phyloP scores from a whole-genome alignment of 2,888 invertebrate species.

The Cheilosia impressa region DNA sequence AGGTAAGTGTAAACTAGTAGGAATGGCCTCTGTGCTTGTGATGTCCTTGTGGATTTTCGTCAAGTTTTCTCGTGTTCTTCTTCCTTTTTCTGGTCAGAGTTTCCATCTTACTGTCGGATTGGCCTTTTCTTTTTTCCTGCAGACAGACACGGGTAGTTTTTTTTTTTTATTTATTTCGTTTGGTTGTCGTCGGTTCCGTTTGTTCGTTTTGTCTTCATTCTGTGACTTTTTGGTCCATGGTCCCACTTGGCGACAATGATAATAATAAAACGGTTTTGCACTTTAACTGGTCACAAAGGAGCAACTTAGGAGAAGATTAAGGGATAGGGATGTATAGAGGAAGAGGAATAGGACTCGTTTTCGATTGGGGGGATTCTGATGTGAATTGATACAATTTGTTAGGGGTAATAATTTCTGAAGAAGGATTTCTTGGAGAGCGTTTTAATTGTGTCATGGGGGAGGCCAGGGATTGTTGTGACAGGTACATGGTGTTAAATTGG shows the following conservation, averaged over 20 bases:
- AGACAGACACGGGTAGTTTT: conserved; percentile 18
- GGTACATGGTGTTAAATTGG: conserved; percentile 37
- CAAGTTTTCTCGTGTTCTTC: conserved; percentile 12
- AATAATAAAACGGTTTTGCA: conserved; percentile 75
- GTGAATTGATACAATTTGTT: conserved; percentile 66
- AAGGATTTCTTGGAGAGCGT: conserved; percentile 40
- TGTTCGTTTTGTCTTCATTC: conserved; percentile 44
- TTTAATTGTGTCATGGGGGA: conserved; percentile 48
- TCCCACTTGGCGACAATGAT: conserved; percentile 74
- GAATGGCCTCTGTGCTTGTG: conserved; percentile 3
- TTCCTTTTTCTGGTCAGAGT: conserved; percentile 23
- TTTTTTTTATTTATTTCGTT: conserved; percentile 10
- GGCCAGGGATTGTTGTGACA: conserved; percentile 13
- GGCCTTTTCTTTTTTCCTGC: conserved; percentile 26
- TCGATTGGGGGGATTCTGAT: neutral
- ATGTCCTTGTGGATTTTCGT: conserved; percentile 52
- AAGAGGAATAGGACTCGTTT: conserved; percentile 47
- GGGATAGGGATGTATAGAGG: conserved; percentile 65
- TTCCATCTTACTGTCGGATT: conserved; percentile 41
- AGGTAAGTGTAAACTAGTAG: conserved; percentile 85
- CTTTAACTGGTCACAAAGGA: conserved; percentile 75
- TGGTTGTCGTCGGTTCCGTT: conserved; percentile 19
- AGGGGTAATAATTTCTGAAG: conserved; percentile 58
- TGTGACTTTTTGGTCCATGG: conserved; percentile 64
- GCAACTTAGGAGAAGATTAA: conserved; percentile 74